A percentile compares a stretch with the other conserved stretches of the same genome.
These are phyloP conservation scores for Agriopis leucophaearia DNA, from an alignment of 2,888 invertebrate species.

Conservation along the genomic window DNA sequence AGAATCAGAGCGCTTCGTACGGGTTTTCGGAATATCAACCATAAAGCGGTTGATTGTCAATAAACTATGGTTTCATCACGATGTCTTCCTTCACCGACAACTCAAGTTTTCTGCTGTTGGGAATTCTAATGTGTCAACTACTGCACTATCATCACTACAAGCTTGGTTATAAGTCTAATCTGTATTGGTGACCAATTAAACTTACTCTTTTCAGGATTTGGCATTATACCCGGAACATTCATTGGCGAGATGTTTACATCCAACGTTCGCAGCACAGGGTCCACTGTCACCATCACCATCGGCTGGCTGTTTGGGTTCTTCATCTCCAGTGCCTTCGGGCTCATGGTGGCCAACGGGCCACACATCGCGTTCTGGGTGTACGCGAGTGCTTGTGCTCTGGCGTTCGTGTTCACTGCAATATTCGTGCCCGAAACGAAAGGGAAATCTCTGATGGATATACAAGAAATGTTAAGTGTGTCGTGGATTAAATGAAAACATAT, in stretches of 20 bases:
- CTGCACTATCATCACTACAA: no score
- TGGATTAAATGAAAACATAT: constrained; percentile 19
- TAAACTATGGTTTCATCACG: no score
- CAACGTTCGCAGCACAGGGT: constrained; percentile 56
- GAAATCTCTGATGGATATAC: constrained; percentile 55
- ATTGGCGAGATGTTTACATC: constrained; percentile 60
- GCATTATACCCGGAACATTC: constrained; percentile 56
- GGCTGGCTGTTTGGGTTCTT: constrained; percentile 54
- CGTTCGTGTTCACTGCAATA: constrained; percentile 50
- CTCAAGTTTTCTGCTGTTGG: no score
- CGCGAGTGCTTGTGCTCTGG: constrained; percentile 41
- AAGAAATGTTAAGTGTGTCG: constrained; percentile 52
- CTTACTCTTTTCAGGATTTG: constrained; percentile 57
- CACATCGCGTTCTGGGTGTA: constrained; percentile 54
- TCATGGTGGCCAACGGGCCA: constrained; percentile 49
- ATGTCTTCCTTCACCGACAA: no score
- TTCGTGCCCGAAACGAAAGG: constrained; percentile 62
- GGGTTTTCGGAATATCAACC: no score
- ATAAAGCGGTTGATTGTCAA: no score
- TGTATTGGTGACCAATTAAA: no score
- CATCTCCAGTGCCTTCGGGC: constrained; percentile 49
- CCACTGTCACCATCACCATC: constrained; percentile 47
- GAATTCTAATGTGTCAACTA: no score
- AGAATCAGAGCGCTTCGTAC: no score
- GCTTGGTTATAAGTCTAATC: no score